Evolutionary conservation across 2,888 invertebrate species (phyloP).

Genomic region (Cosmia trapezina): DNA sequence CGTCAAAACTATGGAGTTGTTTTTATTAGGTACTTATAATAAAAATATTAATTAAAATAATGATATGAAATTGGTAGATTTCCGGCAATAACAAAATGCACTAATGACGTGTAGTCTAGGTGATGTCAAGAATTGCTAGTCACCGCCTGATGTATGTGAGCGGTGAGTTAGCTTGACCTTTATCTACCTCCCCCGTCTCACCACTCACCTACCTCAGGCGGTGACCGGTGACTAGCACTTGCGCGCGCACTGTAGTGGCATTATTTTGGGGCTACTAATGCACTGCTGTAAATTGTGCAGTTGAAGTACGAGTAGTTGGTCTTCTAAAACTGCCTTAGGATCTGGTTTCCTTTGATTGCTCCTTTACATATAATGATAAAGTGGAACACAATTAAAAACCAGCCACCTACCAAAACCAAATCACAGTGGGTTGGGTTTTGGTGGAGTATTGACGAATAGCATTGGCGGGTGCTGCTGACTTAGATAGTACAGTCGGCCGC

Average conservation of each 20-base stretch:
- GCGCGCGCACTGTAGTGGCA: neutral
- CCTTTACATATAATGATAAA: neutral
- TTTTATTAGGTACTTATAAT: too few relatives aligned
- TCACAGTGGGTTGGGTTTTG: neutral
- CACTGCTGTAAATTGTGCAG: neutral
- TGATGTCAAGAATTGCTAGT: neutral
- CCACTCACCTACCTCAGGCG: too few relatives aligned
- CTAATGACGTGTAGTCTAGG: too few relatives aligned
- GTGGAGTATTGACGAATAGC: neutral
- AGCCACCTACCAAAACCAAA: neutral
- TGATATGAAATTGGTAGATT: neutral
- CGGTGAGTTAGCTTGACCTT: too few relatives aligned
- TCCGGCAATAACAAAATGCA: neutral
- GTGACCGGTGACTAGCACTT: too few relatives aligned
- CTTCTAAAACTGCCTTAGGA: neutral
- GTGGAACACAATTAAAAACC: neutral
- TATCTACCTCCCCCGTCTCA: too few relatives aligned
- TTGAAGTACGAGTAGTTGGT: neutral
- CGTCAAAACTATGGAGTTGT: slow-evolving; percentile 73
- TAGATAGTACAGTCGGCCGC: too few relatives aligned
- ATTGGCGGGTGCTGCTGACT: neutral
- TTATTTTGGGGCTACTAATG: neutral
- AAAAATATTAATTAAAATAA: neutral
- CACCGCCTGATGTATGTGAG: too few relatives aligned
- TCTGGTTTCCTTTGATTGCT: neutral